phyloP scores from a whole-genome alignment of 1,140 invertebrate genomes.

The Papilio dardanus region DNA sequence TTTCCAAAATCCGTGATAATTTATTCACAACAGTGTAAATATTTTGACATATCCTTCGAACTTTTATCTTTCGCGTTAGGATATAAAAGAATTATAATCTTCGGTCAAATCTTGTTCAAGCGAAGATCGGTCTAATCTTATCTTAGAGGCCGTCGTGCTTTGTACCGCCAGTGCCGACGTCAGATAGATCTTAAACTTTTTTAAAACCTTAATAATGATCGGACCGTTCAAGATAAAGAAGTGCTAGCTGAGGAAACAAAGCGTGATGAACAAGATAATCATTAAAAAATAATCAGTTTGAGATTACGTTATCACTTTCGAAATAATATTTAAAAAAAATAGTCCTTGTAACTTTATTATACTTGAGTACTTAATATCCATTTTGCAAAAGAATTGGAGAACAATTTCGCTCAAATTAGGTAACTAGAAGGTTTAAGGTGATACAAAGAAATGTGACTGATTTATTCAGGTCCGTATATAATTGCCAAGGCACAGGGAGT shows the following conservation, averaged over 20 bases:
- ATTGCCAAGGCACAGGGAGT: no score
- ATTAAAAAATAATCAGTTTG: conserved; percentile 28
- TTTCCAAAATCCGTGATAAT: conserved; percentile 39
- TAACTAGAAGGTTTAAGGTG: no score
- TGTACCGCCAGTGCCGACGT: conserved; percentile 24
- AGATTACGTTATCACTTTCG: conserved; percentile 7
- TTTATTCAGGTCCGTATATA: no score
- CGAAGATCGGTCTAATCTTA: conserved; percentile 32
- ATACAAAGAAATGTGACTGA: no score
- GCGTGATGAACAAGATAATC: conserved; percentile 27
- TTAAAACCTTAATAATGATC: conserved; percentile 15
- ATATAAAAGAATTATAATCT: conserved; percentile 47
- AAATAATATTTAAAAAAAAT: not conserved
- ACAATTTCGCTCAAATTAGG: no score
- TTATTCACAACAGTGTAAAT: conserved; percentile 57
- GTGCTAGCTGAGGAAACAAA: conserved; percentile 28
- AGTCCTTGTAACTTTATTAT: not conserved
- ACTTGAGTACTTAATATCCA: not conserved
- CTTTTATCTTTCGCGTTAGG: conserved; percentile 42
- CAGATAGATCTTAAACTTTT: conserved; percentile 33
- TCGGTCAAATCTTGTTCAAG: conserved; percentile 40
- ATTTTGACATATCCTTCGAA: conserved; percentile 58
- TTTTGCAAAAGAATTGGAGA: no score
- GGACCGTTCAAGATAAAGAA: conserved; percentile 16
- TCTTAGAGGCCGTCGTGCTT: conserved; percentile 17